Base-by-base conservation (phyloP, 2,888 invertebrate species). In the Iselma pallidipennis region DNA sequence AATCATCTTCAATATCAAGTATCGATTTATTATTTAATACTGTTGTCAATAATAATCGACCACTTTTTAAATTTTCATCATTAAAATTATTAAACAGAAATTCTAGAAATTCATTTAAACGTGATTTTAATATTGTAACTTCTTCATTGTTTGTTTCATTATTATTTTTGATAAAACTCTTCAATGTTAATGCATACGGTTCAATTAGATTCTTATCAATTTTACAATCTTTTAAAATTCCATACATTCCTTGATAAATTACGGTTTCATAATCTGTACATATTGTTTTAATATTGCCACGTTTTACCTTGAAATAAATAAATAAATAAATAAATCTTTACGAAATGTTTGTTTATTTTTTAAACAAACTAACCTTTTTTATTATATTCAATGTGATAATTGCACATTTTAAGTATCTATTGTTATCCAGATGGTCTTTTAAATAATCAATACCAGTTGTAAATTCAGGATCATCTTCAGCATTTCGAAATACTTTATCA, bases 21-120 rank as follows among this genome's bases (percentile, higher is more conserved):
- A 73, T 67, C 4, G 71, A 56, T 67, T 76, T 78, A 58, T 80
- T 73, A 49, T 74, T 69, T 48, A 81, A 65, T 54, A 80, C 61
- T 9, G 76, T 75, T 19, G 66, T 70, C 57, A 80, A 77, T 37
- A 81, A 66, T 12, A 71, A 52, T 26, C 76, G 63, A 61, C 63
- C 63, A 10, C 75, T 75, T 61, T 69, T 68, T 7, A 67, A 57
- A 59, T 74, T 66, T 45, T 69, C 55, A 28, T 56, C 49, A 23
- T 50, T 49, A 4, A 62, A 63, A 56, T 66, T 69, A 7, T 48
- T 55, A 5, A 74, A 55, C 48, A 70, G 67, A 59, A 68, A 68
- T 12, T 72, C 63, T 6, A 71, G 26, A 62, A 74, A 76, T 33
- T 63, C 50, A 12, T 65, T 52, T 10, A 76, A 54, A 48, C 67